Evolutionary conservation across 2,797 vertebrate genomes (phyloP).

Genomic region (Petrocephalus sullivani): DNA sequence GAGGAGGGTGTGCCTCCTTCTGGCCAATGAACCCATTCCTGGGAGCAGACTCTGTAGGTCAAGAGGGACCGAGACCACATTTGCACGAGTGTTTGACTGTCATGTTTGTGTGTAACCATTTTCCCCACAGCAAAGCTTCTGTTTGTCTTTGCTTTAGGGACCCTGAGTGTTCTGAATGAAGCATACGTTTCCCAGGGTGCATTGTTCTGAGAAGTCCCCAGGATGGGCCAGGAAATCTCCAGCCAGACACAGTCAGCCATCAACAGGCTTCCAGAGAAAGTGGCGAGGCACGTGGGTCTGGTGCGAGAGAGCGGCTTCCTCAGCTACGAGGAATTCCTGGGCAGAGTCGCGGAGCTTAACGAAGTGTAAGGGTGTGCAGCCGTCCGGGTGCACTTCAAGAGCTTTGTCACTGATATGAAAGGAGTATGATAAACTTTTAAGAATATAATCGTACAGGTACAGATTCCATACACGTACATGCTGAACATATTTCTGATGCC

Average conservation of each 20-base stretch:
- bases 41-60: neutral
- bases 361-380: constrained; percentile 77
- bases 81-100: neutral
- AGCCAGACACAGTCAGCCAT: constrained; percentile 78
- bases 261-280: constrained; percentile 89
- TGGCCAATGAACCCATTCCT: neutral
- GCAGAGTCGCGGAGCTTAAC: constrained; percentile 89
- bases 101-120: neutral
- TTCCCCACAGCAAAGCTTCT: neutral
- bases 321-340: constrained; percentile 94
- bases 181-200: neutral
- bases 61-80: neutral
- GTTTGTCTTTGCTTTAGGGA: neutral
- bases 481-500: neutral
- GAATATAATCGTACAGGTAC: neutral
- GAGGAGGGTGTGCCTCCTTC: neutral
- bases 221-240: constrained; percentile 92
- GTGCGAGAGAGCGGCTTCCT: constrained; percentile 88
- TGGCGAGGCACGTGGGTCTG: constrained; percentile 79
- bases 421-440: neutral
- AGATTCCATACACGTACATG: neutral
- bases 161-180: neutral
- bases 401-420: neutral
- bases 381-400: neutral
- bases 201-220: constrained; percentile 5